Base-by-base conservation (phyloP, 2,113 vertebrate genomes). In the Phylloscopus trochiloides region DNA sequence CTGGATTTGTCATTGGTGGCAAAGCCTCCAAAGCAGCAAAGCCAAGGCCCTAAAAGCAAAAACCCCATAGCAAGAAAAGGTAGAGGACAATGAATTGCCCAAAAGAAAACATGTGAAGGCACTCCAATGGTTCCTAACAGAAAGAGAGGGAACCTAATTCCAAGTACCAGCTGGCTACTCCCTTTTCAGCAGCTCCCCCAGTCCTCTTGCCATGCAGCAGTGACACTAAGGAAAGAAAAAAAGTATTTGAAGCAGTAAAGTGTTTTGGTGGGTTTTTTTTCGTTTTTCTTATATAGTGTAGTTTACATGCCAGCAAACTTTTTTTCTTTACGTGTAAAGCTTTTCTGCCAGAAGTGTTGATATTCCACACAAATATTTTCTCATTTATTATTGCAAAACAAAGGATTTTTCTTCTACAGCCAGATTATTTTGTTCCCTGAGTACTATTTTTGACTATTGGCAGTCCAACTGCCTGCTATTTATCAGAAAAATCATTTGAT, bases 401-500 rank as follows among this genome's bases (percentile, higher is more conserved):
- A 76, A 47, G 16, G 16, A 73, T 2, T 1, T 26, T 95, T 92
- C 40, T 73, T 31, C 59, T 85, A 38, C 19, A 61, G 57, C 4
- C 12, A 54, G 42, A 50, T 94, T 43, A n/a, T 87, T 85, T 68
- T 78, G 5, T 67, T 91, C 26, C 21, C 62, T 51, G 54, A 76
- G 14, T 68, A 72, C 67, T 88, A 28, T 59, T 80, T 92, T 47
- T 68, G 32, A 70, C 58, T 86, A 71, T 43, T 79, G 78, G 71
- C 85, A 90, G 24, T 58, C 38, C 86, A 93, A 61, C 34, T 62
- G 34, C 51, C 57, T 73, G 5, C 54, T 54, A 47, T 90, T 90
- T 88, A 61, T 91, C 90, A 83, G 63, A 75, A 90, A 62, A 47
- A 19, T 76, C 86, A 94, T 80, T 74, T 90, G 58, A 95, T 92